phyloP scores from a whole-genome alignment of 2,888 invertebrate genomes.

The Stenolophus ochropezus region DNA sequence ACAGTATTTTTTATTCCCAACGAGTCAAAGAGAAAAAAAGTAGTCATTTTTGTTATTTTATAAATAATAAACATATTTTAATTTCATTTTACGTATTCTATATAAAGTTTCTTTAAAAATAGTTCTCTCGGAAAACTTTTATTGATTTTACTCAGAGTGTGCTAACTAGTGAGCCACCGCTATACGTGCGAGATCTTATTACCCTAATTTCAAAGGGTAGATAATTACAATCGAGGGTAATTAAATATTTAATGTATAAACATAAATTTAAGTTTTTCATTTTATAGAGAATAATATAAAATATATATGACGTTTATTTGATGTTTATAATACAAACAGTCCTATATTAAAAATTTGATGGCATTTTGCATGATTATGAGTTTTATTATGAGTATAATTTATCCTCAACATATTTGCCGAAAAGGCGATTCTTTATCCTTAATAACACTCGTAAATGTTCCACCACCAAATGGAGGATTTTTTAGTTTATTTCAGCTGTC shows the following conservation, averaged over 20 bases:
- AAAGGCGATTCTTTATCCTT: background rate
- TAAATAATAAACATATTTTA: too few species aligned
- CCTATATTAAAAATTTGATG: constrained; percentile 37
- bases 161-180: too few species aligned
- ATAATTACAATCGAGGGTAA: background rate
- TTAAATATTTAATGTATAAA: constrained; percentile 15
- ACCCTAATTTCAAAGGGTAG: background rate
- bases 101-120: too few species aligned
- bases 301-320: constrained; percentile 28
- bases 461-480: background rate
- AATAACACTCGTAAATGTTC: background rate
- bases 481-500: background rate
- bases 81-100: too few species aligned
- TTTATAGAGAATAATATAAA: constrained; percentile 26
- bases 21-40: too few species aligned
- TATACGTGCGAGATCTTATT: too few species aligned
- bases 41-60: too few species aligned
- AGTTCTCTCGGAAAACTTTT: too few species aligned
- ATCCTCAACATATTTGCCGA: background rate
- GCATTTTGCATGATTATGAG: constrained; percentile 23
- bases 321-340: constrained; percentile 21
- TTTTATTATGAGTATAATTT: constrained; percentile 26
- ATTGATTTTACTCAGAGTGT: too few species aligned
- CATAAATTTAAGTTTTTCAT: constrained; percentile 29
- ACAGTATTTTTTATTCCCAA: too few species aligned